Evolutionary conservation across 2,797 vertebrate species (phyloP).

Genomic region (Lagothrix lagotricha): DNA sequence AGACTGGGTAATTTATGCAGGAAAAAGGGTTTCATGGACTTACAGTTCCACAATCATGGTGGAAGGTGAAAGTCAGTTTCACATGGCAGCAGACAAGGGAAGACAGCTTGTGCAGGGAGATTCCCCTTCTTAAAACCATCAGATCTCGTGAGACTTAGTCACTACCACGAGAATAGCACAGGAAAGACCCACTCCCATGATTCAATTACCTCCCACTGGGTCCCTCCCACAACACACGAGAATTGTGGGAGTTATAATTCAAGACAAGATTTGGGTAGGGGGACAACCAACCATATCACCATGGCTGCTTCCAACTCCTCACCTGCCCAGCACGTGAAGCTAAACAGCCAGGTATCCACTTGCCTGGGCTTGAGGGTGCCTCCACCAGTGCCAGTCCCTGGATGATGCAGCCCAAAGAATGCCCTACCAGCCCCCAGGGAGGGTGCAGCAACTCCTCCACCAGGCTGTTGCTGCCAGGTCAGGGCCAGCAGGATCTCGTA

Average conservation of each 20-base stretch:
- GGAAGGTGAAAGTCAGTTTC: background rate
- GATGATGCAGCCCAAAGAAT: background rate
- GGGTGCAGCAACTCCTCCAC: background rate
- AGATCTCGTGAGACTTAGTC: background rate
- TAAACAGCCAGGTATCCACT: background rate
- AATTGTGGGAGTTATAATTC: background rate
- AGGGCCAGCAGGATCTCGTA: slow-evolving; percentile 71
- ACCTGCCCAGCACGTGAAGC: background rate
- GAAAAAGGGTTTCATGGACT: background rate
- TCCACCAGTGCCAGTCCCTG: background rate
- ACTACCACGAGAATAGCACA: background rate
- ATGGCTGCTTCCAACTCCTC: slow-evolving; percentile 51
- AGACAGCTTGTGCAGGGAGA: background rate
- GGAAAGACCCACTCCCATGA: background rate
- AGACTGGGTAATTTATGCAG: background rate
- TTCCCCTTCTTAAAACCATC: background rate
- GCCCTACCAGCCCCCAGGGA: background rate
- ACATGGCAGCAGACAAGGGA: background rate
- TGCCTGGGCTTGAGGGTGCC: background rate
- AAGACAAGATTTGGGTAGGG: background rate
- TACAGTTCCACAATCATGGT: background rate
- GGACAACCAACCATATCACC: background rate
- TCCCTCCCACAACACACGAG: background rate
- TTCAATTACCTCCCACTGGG: background rate
- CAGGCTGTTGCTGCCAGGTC: background rate